Evolutionary conservation across 2,888 invertebrate genomes (phyloP).

Genomic region (Aricia artaxerxes): DNA sequence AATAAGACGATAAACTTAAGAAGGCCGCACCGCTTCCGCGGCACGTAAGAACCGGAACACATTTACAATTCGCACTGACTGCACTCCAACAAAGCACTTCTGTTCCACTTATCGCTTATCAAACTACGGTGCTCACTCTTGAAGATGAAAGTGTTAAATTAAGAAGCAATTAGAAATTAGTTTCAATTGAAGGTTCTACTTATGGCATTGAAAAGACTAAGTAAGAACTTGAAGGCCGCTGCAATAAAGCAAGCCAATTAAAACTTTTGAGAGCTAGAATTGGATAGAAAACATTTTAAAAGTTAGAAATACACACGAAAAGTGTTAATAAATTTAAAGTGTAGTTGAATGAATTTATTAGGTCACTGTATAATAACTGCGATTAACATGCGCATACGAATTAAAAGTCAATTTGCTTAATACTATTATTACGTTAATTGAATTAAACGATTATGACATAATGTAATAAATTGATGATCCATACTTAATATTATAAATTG

Average conservation of each 20-base stretch:
- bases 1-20: background rate
- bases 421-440: background rate
- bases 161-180: background rate
- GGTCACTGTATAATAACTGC: background rate
- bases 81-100: slow-evolving; percentile 1
- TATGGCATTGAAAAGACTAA: background rate
- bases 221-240: background rate
- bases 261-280: background rate
- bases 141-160: background rate
- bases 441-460: background rate
- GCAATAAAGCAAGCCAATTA: background rate
- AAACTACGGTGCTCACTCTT: background rate
- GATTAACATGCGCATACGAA: background rate
- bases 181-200: background rate
- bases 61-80: background rate
- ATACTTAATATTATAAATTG: no score
- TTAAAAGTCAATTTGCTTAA: background rate
- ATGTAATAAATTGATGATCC: no score
- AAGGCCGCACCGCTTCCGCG: slow-evolving; percentile 14
- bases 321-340: background rate
- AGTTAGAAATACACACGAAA: background rate
- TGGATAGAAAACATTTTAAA: background rate
- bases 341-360: background rate
- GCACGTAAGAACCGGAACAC: slow-evolving; percentile 20
- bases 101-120: slow-evolving; percentile 11